phyloP scores from a whole-genome alignment of 2,113 vertebrate species.

The Holacanthus passer region DNA sequence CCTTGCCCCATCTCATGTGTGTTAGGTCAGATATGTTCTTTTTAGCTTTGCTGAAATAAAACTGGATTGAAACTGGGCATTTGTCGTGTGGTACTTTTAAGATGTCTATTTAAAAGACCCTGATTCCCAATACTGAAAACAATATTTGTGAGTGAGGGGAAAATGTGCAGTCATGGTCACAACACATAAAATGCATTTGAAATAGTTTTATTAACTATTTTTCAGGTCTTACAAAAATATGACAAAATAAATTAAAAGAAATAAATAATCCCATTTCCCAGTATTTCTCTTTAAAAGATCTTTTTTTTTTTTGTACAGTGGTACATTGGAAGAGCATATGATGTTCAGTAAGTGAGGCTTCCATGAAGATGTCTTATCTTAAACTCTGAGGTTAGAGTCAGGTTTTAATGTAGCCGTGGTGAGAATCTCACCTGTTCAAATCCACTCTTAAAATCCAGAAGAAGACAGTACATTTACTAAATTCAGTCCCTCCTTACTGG shows the following conservation, averaged over 20 bases:
- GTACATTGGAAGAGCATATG: slow-evolving; percentile 87
- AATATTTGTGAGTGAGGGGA: neutral
- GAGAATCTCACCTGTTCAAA: slow-evolving; percentile 45
- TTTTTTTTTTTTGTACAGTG: slow-evolving; percentile 80
- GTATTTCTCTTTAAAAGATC: slow-evolving; percentile 79
- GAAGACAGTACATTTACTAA: slow-evolving; percentile 28
- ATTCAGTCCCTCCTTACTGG: slow-evolving; percentile 11
- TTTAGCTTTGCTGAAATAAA: slow-evolving; percentile 81
- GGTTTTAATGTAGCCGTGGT: slow-evolving; percentile 60
- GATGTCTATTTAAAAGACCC: neutral
- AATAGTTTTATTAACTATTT: slow-evolving; percentile 95
- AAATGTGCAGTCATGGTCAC: neutral
- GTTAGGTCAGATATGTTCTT: slow-evolving; percentile 62
- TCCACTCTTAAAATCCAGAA: slow-evolving; percentile 37
- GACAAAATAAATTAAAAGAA: slow-evolving; percentile 99
- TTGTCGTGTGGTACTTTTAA: slow-evolving; percentile 48
- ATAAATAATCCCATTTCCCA: slow-evolving; percentile 90
- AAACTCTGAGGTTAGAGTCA: slow-evolving; percentile 58
- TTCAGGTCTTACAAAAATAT: slow-evolving; percentile 99
- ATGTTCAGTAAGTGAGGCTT: slow-evolving; percentile 80
- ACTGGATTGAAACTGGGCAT: slow-evolving; percentile 62
- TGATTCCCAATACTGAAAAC: neutral
- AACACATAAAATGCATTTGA: slow-evolving; percentile 75
- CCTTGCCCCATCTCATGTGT: slow-evolving; percentile 63
- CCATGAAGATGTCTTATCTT: slow-evolving; percentile 62